Evolutionary conservation across 2,113 vertebrate genomes (phyloP), one percentile per base, ranked within the genome.

Genomic region (Menidia beryllina): DNA sequence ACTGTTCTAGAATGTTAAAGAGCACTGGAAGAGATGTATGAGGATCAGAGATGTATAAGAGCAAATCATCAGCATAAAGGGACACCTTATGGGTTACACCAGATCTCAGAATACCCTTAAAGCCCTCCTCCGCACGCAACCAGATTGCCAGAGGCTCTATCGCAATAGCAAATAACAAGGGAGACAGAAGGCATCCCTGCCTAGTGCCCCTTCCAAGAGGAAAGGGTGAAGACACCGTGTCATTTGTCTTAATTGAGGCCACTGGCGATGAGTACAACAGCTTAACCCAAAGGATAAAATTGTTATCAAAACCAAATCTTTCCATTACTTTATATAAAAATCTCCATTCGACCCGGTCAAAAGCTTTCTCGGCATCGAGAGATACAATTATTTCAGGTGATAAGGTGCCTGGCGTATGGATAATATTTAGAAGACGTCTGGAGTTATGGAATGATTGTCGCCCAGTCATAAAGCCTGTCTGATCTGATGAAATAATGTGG

Each of bases 251-350:
- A 49, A 49, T 21, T 8, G n/a, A 49, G 47, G n/a, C 20, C 19
- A 21, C 7, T n/a, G n/a, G 20, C 11, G n/a, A 49, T 19, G 47
- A 49, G 10, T 49, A 49, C 20, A 49, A 7, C 4, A 21, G 9
- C n/a, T 49, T 49, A 49, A 49, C 47, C n/a, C 47, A 49, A 49
- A 49, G 47, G 10, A 49, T 8, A 49, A 49, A 49, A 20, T 49
- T 20, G 9, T 21, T 21, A 3, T 21, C 11, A 20, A 49, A 49
- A 20, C 47, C 47, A 49, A 49, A 49, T 21, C 47, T 49, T 4
- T 21, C 47, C 47, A 49, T 49, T 10, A 49, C 47, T 9, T 49
- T 8, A 49, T 21, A 49, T 21, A 49, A 21, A 21, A 49, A 49
- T 3, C n/a, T 10, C n/a, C 2, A 20, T 10, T 49, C 6, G 47